A percentile compares a stretch with the other conserved stretches of the same genome.
These are phyloP conservation scores for Idris sp. DNA, from an alignment of 1,140 invertebrate genomes.

Conservation along the genomic window DNA sequence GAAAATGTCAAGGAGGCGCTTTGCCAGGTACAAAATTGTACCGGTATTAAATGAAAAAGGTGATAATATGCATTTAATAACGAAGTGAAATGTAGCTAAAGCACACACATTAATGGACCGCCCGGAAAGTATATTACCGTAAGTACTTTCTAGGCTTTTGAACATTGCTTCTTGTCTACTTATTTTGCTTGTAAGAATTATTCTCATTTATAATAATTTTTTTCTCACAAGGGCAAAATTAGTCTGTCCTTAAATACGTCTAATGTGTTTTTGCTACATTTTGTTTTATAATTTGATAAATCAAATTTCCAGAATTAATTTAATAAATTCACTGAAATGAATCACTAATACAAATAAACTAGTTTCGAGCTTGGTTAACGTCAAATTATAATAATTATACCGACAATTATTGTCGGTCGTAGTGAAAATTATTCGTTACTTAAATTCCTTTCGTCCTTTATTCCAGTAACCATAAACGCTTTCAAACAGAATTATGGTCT, in stretches of 20 bases:
- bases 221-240: neutral
- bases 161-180: slow-evolving; percentile 4
- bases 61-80: slow-evolving; percentile 48
- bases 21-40: slow-evolving; percentile 21
- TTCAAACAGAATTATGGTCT: slow-evolving; percentile 27
- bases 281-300: too few species aligned
- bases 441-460: slow-evolving; percentile 1
- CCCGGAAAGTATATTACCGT: slow-evolving; percentile 38
- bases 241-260: too few species aligned
- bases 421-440: slow-evolving; percentile 16
- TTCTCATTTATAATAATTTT: slow-evolving; percentile 3
- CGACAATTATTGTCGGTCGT: slow-evolving; percentile 16
- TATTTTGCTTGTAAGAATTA: neutral
- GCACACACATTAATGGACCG: slow-evolving; percentile 33
- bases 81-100: slow-evolving; percentile 31
- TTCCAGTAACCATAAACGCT: slow-evolving; percentile 8
- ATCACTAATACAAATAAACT: slow-evolving; percentile 17
- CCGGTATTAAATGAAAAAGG: slow-evolving; percentile 45
- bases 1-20: slow-evolving; percentile 37
- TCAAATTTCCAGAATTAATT: too few species aligned
- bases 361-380: slow-evolving; percentile 8
- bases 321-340: too few species aligned
- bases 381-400: slow-evolving; percentile 25
- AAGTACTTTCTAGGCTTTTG: slow-evolving; percentile 28
- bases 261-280: too few species aligned